A percentile compares a stretch with the other conserved stretches of the same genome.
Evolutionary conservation across 1,140 invertebrate species (phyloP).

Genomic region (Drosophila eugracilis): DNA sequence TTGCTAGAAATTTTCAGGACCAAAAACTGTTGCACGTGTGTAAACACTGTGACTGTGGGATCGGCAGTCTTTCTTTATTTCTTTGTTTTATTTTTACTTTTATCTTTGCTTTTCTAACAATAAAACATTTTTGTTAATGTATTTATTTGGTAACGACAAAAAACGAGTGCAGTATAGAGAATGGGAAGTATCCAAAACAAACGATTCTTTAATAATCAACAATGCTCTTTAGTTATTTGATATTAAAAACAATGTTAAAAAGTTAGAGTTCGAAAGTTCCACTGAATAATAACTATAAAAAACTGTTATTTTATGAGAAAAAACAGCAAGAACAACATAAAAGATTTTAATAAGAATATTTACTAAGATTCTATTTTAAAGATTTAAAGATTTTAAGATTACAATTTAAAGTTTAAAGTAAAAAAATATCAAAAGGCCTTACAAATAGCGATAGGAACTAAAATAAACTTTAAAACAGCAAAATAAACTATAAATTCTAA

Average conservation of each 20-base stretch:
- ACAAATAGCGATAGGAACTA: too few relatives aligned
- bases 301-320: too few relatives aligned
- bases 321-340: too few relatives aligned
- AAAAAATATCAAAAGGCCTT: too few relatives aligned
- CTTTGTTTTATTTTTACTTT: conserved; percentile 3
- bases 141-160: conserved; percentile 21
- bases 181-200: conserved; percentile 4
- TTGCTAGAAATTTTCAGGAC: conserved; percentile 18
- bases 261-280: not conserved
- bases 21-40: conserved; percentile 36
- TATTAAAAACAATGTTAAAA: not conserved
- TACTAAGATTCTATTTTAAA: too few relatives aligned
- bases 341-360: too few relatives aligned
- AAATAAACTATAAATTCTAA: too few relatives aligned
- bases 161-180: conserved; percentile 5
- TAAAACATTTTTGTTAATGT: conserved; percentile 28
- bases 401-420: too few relatives aligned
- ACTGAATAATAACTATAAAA: too few relatives aligned
- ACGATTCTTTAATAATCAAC: not conserved
- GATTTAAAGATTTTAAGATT: too few relatives aligned
- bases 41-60: conserved; percentile 21
- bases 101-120: conserved; percentile 7
- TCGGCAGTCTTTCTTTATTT: conserved; percentile 2
- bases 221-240: not conserved
- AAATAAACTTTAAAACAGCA: too few relatives aligned